Evolutionary conservation across 2,797 vertebrate genomes (phyloP).

Genomic region (Cuniculus paca): DNA sequence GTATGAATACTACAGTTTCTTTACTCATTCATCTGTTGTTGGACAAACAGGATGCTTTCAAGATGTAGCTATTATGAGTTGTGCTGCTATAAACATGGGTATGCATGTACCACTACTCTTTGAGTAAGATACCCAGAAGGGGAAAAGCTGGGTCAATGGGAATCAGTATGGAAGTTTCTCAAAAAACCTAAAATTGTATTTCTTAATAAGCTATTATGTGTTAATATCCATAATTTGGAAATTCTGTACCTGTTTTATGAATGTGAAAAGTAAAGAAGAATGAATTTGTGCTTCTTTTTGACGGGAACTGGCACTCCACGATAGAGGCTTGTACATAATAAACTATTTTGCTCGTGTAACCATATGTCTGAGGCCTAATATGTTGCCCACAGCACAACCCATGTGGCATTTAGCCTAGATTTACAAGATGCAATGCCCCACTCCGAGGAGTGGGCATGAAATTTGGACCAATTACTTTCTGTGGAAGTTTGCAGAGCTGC

Average conservation of each 20-base stretch:
- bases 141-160: background rate
- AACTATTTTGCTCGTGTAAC: slow-evolving; percentile 31
- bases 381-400: background rate
- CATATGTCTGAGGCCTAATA: background rate
- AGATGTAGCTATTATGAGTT: background rate
- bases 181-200: background rate
- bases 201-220: background rate
- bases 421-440: background rate
- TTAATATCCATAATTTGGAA: background rate
- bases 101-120: background rate
- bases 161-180: background rate
- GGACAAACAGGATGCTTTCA: background rate
- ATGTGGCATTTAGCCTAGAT: slow-evolving; percentile 2
- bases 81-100: background rate
- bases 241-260: background rate
- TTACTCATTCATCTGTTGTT: background rate
- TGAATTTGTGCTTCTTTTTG: background rate
- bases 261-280: slow-evolving; percentile 33
- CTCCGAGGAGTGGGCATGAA: background rate
- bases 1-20: background rate
- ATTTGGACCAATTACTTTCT: background rate
- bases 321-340: background rate
- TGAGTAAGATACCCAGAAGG: background rate
- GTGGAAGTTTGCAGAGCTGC: background rate
- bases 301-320: background rate